Evolutionary conservation across 2,888 invertebrate species (phyloP), one percentile per base, ranked within the genome.

Genomic region (Eubasilissa splendida): DNA sequence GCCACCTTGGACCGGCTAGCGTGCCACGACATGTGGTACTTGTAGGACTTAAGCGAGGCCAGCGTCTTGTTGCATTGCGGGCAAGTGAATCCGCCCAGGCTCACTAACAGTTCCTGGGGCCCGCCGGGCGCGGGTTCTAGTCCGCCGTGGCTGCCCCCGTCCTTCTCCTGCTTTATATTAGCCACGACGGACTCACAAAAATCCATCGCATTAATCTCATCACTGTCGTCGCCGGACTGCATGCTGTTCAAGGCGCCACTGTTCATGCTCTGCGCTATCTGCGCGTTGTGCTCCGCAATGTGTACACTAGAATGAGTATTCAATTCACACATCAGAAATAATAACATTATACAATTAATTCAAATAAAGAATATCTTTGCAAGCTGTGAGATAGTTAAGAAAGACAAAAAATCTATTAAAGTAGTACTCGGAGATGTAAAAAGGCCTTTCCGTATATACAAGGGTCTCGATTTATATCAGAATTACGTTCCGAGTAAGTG

Each of bases 141-240:
- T 63, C 63, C 68, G 77, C 59, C 74, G 75, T 77, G 10, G 70
- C 50, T 60, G 22, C 11, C 60, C 60, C 53, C 73, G 10, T 65
- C 73, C 56, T 52, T n/a, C 65, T 91, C 90, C 89, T 89, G 87
- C 85, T 91, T 90, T 54, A 83, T 78, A 11, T 83, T 83, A 1
- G 90, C 89, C 89, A 90, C 90, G 89, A 90, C 90, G 89, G 90
- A 90, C 84, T 91, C 91, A 88, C 91, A 91, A 90, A 90, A 91
- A 89, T 90, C 90, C 89, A 90, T 88, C 87, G 88, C 85, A 82
- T 90, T 87, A 14, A 79, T 63, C 3, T 87, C 85, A 3, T 85
- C 84, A 2, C 42, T 42, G 1, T 85, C 75, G 75, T 84, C 83
- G 59, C 85, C 84, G 12, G 70, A 52, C 42, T 42, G 42, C 42